Percentiles rank a stretch among this genome's conserved stretches.
Evolutionary conservation across 1,140 invertebrate species (phyloP).

Genomic region (Ostrea denselamellosa): DNA sequence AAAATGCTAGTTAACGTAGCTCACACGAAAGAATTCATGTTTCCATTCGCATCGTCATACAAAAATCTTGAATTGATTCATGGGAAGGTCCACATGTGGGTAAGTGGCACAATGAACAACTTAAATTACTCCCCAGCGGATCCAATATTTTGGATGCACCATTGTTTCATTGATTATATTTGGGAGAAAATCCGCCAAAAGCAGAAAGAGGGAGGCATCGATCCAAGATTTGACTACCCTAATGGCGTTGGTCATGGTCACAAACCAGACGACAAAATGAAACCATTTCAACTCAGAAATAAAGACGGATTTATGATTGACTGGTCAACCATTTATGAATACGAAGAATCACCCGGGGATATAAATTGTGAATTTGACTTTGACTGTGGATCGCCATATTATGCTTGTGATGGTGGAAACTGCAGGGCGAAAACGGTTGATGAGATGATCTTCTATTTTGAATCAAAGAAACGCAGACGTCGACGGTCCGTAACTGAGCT

Average conservation of each 20-base stretch:
- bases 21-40: constrained; percentile 11
- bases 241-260: constrained; percentile 44
- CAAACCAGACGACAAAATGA: neutral
- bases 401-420: neutral
- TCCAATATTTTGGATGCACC: constrained; percentile 61
- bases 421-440: neutral
- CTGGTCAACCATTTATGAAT: neutral
- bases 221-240: constrained; percentile 61
- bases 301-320: constrained; percentile 15
- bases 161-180: constrained; percentile 63
- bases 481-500: neutral
- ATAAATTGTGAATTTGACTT: neutral
- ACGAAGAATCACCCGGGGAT: neutral
- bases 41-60: constrained; percentile 48
- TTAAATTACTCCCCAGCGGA: constrained; percentile 56
- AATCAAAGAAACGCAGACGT: neutral
- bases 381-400: neutral
- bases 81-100: constrained; percentile 60
- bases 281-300: constrained; percentile 20
- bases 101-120: constrained; percentile 60
- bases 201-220: constrained; percentile 51
- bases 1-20: neutral
- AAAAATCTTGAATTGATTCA: constrained; percentile 59
- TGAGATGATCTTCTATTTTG: neutral
- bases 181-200: constrained; percentile 61